phyloP scores from a whole-genome alignment of 2,888 invertebrate species.

The Brachynemurus nebulosus region DNA sequence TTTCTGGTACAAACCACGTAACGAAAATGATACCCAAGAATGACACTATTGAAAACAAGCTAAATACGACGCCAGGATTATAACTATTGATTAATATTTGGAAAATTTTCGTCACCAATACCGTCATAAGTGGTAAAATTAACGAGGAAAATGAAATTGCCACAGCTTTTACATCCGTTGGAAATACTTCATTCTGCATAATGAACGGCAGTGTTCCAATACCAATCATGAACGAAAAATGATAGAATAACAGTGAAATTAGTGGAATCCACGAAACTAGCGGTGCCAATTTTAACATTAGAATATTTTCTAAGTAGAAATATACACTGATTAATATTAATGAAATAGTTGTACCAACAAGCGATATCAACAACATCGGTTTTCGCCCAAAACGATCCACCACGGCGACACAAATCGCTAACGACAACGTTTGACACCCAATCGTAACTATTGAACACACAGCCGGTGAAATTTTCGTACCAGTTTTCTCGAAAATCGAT shows the following conservation, averaged over 20 bases:
- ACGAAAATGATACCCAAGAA: slow-evolving; percentile 19
- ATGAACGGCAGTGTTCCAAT: slow-evolving; percentile 3
- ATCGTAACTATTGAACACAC: slow-evolving; percentile 28
- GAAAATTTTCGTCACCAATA: slow-evolving; percentile 23
- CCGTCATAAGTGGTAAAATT: not conserved
- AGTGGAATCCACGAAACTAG: not conserved
- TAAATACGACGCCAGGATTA: slow-evolving; percentile 25
- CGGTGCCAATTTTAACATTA: not conserved
- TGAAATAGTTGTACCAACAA: not conserved
- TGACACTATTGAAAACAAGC: slow-evolving; percentile 21
- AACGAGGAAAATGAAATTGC: not conserved
- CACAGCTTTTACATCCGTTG: slow-evolving; percentile 5
- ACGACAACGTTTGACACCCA: slow-evolving; percentile 24
- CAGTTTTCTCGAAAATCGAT: slow-evolving; percentile 20
- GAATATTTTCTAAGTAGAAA: slow-evolving; percentile 3
- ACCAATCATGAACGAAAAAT: slow-evolving; percentile 2
- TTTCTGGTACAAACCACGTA: slow-evolving; percentile 7
- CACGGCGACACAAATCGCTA: slow-evolving; percentile 14
- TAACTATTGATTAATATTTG: slow-evolving; percentile 22
- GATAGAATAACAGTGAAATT: slow-evolving; percentile 1
- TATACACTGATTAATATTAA: not conserved
- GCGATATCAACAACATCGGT: slow-evolving; percentile 28
- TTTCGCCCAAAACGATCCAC: slow-evolving; percentile 26
- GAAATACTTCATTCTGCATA: slow-evolving; percentile 5
- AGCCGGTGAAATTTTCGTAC: slow-evolving; percentile 15